Evolutionary conservation across 2,113 vertebrate genomes (phyloP).

Genomic region (Microcebus jonahi): DNA sequence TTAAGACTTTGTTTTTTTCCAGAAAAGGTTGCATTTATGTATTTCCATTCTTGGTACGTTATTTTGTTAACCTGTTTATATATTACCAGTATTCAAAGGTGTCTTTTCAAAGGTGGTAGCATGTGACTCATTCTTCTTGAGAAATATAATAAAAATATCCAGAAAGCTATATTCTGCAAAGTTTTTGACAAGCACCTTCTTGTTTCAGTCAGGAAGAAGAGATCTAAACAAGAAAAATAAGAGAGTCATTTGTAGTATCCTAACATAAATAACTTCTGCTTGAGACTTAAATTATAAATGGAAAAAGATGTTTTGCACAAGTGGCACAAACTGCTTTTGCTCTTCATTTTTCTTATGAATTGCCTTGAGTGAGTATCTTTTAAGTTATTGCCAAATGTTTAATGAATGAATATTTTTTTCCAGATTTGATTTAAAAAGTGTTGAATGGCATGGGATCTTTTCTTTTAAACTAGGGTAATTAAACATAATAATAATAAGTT

Average conservation of each 20-base stretch:
- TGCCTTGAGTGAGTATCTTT: slow-evolving; percentile 22
- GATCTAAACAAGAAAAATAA: slow-evolving; percentile 29
- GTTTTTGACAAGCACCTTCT: slow-evolving; percentile 22
- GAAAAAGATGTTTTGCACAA: slow-evolving; percentile 30
- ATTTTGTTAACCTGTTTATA: slow-evolving; percentile 7
- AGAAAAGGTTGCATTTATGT: neutral
- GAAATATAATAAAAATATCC: slow-evolving; percentile 38
- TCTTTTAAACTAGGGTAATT: slow-evolving; percentile 23
- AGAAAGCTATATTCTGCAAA: slow-evolving; percentile 8
- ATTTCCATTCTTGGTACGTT: neutral
- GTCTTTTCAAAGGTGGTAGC: neutral
- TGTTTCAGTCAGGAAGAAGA: slow-evolving; percentile 1
- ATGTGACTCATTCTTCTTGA: neutral
- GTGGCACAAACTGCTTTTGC: slow-evolving; percentile 41
- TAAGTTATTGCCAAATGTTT: slow-evolving; percentile 53
- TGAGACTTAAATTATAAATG: slow-evolving; percentile 45
- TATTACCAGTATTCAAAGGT: neutral
- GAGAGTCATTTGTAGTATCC: neutral
- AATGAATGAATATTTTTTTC: slow-evolving; percentile 31
- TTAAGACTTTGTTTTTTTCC: neutral
- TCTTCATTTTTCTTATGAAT: slow-evolving; percentile 43
- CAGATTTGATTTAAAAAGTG: slow-evolving; percentile 52
- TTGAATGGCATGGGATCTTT: neutral
- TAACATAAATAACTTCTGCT: slow-evolving; percentile 27
- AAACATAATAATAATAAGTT: neutral